Conservation (phyloP, 2,113 vertebrate genomes). For the Todiramphus saurophagus region DNA sequence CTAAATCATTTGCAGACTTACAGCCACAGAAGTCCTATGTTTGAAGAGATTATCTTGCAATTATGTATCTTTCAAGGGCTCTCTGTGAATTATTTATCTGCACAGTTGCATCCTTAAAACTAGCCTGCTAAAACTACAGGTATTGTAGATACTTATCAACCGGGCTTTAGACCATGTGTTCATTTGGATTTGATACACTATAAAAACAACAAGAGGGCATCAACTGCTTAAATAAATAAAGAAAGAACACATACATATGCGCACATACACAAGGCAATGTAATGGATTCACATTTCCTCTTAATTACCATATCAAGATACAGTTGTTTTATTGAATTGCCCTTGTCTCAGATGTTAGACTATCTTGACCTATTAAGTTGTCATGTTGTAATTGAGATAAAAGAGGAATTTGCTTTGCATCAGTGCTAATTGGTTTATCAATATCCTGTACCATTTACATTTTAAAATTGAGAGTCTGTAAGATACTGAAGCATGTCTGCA, state of each 20-base stretch:
- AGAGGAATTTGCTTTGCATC: constrained; percentile 87
- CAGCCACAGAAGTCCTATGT: background rate
- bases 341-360: constrained; percentile 87
- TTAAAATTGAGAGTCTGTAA: constrained; percentile 80
- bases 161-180: background rate
- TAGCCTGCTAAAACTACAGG: background rate
- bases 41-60: background rate
- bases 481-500: constrained; percentile 69
- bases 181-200: constrained; percentile 33
- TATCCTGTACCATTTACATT: constrained; percentile 84
- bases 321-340: constrained; percentile 85
- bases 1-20: background rate
- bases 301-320: constrained; percentile 85
- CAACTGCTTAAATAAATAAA: constrained; percentile 56
- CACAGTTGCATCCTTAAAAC: background rate
- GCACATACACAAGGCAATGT: constrained; percentile 45
- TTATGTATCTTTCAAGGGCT: background rate
- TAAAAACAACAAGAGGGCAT: constrained; percentile 55
- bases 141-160: background rate
- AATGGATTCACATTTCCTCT: constrained; percentile 82
- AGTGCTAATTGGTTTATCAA: constrained; percentile 89
- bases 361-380: constrained; percentile 87
- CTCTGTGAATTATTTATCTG: constrained; percentile 9
- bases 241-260: background rate
- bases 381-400: constrained; percentile 88